Evolutionary conservation across 2,797 vertebrate genomes (phyloP).

Genomic region (Neomorphus geoffroyi): DNA sequence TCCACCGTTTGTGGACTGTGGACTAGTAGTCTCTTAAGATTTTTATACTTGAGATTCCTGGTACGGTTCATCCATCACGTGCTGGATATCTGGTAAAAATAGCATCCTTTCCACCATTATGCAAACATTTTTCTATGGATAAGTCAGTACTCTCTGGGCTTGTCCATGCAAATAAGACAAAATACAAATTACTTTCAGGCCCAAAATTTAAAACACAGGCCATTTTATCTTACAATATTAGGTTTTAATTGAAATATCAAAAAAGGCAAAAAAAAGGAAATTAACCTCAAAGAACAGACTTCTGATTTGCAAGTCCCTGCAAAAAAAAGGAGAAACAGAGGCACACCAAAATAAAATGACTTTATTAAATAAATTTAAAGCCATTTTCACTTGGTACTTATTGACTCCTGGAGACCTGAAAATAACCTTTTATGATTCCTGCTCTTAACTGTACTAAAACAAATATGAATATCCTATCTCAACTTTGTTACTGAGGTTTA

Average conservation of each 20-base stretch:
- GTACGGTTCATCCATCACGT: neutral
- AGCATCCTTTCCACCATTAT: neutral
- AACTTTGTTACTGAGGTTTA: neutral
- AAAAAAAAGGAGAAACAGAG: neutral
- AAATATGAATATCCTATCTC: neutral
- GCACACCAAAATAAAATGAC: rapidly evolving
- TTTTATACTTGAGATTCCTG: neutral
- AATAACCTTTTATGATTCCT: neutral
- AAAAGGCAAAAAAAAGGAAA: neutral
- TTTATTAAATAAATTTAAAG: neutral
- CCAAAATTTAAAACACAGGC: neutral
- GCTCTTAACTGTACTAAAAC: neutral
- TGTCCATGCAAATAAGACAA: neutral
- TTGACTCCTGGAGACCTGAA: neutral
- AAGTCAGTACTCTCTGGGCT: neutral
- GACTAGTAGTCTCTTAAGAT: neutral
- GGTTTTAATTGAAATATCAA: neutral
- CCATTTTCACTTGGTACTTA: neutral
- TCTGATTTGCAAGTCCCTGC: rapidly evolving
- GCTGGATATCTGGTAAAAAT: neutral
- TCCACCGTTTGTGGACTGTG: neutral
- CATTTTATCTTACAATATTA: neutral
- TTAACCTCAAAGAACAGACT: neutral
- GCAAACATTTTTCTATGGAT: neutral
- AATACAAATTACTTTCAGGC: neutral